Evolutionary conservation across 1,140 invertebrate species (phyloP).

Genomic region (Plectrocnemia conspersa): DNA sequence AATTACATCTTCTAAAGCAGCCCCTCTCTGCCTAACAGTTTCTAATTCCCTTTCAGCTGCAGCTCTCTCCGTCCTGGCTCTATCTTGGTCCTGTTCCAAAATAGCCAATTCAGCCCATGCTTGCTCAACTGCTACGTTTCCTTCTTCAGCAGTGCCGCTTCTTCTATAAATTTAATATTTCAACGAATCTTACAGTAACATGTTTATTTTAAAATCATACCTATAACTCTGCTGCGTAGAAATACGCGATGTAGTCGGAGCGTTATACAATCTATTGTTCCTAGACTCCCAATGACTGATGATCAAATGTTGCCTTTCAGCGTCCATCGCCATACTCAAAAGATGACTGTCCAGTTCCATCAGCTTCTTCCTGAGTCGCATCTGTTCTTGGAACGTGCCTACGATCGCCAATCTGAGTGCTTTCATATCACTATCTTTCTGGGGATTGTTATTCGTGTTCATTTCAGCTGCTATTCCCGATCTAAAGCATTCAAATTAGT

Average conservation of each 20-base stretch:
- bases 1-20: slow-evolving; percentile 73
- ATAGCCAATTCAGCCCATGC: slow-evolving; percentile 79
- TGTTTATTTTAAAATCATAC: slow-evolving; percentile 37
- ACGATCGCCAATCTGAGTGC: slow-evolving; percentile 77
- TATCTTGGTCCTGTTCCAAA: slow-evolving; percentile 79
- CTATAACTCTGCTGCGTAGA: slow-evolving; percentile 57
- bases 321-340: slow-evolving; percentile 75
- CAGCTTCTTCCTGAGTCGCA: slow-evolving; percentile 74
- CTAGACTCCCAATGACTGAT: slow-evolving; percentile 83
- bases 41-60: slow-evolving; percentile 76
- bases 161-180: too few relatives aligned
- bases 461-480: slow-evolving; percentile 32
- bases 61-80: slow-evolving; percentile 68
- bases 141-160: slow-evolving; percentile 44
- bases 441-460: slow-evolving; percentile 27
- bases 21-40: slow-evolving; percentile 66
- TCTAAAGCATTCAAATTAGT: slow-evolving; percentile 4
- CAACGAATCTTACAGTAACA: neutral
- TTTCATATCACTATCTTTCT: slow-evolving; percentile 58
- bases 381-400: slow-evolving; percentile 83
- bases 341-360: slow-evolving; percentile 80
- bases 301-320: slow-evolving; percentile 77
- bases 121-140: slow-evolving; percentile 71
- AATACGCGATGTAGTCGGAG: slow-evolving; percentile 48
- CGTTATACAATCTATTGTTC: slow-evolving; percentile 67